A percentile compares a stretch with the other conserved stretches of the same genome.
Evolutionary conservation across 2,797 vertebrate species (phyloP).

Genomic region (Telmatherina bonti): DNA sequence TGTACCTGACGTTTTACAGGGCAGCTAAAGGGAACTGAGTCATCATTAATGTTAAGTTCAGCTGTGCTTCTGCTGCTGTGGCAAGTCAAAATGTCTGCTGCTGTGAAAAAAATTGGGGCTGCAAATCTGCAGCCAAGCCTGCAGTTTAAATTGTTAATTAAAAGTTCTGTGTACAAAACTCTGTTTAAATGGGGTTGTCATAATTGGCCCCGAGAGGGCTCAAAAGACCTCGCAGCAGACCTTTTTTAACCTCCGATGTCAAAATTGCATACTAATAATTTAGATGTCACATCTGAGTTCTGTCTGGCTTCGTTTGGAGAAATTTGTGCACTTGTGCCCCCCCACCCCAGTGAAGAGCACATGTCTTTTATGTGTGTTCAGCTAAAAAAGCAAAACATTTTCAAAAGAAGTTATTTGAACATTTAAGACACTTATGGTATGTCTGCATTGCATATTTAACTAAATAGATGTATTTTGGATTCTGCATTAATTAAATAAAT

Average conservation of each 20-base stretch:
- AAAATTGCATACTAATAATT: conserved; percentile 30
- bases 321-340: not conserved
- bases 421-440: not conserved
- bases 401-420: not conserved
- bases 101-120: conserved; percentile 5
- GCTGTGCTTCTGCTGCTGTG: conserved; percentile 1
- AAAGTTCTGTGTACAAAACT: conserved; percentile 29
- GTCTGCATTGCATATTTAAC: not conserved
- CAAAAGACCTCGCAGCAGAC: conserved; percentile 26
- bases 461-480: not conserved
- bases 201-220: conserved; percentile 17
- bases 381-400: too few species aligned
- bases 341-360: not conserved
- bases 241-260: conserved; percentile 14
- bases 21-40: conserved; percentile 5
- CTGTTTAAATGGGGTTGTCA: conserved; percentile 18
- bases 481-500: not conserved
- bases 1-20: conserved; percentile 4
- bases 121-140: conserved; percentile 18
- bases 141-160: conserved; percentile 24
- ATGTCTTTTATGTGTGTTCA: not conserved
- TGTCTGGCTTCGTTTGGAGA: not conserved
- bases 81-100: conserved; percentile 18
- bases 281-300: conserved; percentile 15
- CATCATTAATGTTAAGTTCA: conserved; percentile 9